Evolutionary conservation across 2,888 invertebrate genomes (phyloP), one percentile per base, ranked within the genome.

Genomic region (Corbicula japonica): DNA sequence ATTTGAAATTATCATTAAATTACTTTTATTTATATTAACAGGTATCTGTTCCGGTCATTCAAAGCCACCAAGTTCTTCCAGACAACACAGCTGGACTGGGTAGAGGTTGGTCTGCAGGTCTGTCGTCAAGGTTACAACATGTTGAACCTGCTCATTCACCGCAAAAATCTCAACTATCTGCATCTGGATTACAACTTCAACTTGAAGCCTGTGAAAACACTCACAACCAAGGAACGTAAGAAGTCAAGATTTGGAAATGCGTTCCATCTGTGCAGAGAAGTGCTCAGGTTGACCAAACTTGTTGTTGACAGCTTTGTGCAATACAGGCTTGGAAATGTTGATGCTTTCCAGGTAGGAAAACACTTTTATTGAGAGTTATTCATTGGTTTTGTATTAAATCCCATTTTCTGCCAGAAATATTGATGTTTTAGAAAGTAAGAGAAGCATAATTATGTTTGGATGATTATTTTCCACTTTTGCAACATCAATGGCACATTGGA

Each of bases 171-270:
- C 77, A 99, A 99, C 94, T 99, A 99, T 92, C 95, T 99, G 35
- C 99, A 99, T 95, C 95, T 99, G 94, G 99, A 99, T 94, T 99
- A 99, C 94, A 99, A 99, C 94, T 99, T 99, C 94, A 99, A 99
- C 94, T 95, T 99, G 94, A 99, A 99, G 93, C 99, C 99, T 0
- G 99, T 99, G 0, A 99, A 99, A 93, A 99, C 99, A 0, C 95
- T 99, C 80, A 99, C 99, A 0, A 99, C 99, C 0, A 99, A 99
- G 93, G 99, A 99, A 93, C 96, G 99, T 94, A 99, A 99, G 94
- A 99, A 99, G 93, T 99, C 99, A 2, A 96, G 95, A 28, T 95
- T 95, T 89, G 95, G 95, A 69, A 95, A 95, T 88, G 98, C 99
- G 84, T 99, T 99, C 95, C 99, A 99, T 94, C 95, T 99, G 92